These are phyloP conservation scores for Benthosema pterotum DNA, from an alignment of 2,797 vertebrate species.

Conservation along the genomic window DNA sequence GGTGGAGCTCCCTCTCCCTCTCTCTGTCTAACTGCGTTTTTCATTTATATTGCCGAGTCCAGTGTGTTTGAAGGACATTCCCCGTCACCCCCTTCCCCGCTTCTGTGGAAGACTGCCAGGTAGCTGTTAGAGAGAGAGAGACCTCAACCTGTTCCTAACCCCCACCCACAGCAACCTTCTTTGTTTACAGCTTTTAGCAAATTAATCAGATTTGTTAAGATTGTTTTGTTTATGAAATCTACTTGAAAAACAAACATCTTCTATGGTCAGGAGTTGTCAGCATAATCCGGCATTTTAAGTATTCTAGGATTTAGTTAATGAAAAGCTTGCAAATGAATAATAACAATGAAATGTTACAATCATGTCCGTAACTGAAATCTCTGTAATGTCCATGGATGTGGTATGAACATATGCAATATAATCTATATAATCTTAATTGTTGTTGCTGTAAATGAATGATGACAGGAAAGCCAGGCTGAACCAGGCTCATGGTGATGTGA, in stretches of 20 bases:
- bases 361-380: no score
- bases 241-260: conserved; percentile 15
- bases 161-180: conserved; percentile 13
- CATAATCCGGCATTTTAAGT: background rate
- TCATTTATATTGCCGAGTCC: conserved; percentile 38
- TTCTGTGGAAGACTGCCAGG: conserved; percentile 36
- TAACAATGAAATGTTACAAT: no score
- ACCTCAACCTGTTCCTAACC: conserved; percentile 30
- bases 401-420: no score
- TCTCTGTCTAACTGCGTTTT: conserved; percentile 38
- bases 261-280: background rate
- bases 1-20: conserved; percentile 17
- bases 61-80: conserved; percentile 52
- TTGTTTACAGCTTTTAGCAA: conserved; percentile 28
- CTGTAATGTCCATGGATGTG: no score
- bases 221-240: background rate
- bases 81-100: conserved; percentile 5
- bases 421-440: no score
- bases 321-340: no score
- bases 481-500: no score
- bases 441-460: no score
- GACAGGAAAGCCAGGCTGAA: no score
- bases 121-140: conserved; percentile 18
- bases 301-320: no score
- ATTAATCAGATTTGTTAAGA: background rate